Percentiles rank a stretch among this genome's conserved stretches.
phyloP scores from a whole-genome alignment of 1,140 invertebrate species.

The Zelostemma sp. region DNA sequence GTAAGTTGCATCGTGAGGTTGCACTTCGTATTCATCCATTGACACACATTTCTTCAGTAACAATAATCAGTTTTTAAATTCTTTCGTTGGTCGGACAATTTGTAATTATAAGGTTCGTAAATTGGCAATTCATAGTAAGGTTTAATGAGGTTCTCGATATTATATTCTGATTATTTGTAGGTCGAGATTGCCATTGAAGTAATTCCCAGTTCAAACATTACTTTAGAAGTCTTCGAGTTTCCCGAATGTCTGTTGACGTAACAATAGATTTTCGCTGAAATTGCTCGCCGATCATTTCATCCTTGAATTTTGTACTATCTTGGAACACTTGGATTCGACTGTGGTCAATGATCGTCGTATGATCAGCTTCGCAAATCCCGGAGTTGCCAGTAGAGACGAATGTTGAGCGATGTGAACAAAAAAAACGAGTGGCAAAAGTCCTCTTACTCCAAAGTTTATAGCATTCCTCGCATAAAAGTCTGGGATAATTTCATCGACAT shows the following conservation, averaged over 20 bases:
- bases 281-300: background rate
- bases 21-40: too few relatives aligned
- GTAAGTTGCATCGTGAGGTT: too few relatives aligned
- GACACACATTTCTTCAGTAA: too few relatives aligned
- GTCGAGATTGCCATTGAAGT: too few relatives aligned
- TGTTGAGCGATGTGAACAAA: slow-evolving; percentile 20
- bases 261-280: background rate
- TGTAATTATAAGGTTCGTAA: too few relatives aligned
- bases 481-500: slow-evolving; percentile 27
- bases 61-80: too few relatives aligned
- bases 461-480: slow-evolving; percentile 26
- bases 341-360: slow-evolving; percentile 19
- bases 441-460: slow-evolving; percentile 24
- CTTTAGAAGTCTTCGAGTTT: background rate
- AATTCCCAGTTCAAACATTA: too few relatives aligned
- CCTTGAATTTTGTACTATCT: slow-evolving; percentile 20
- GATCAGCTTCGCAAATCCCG: slow-evolving; percentile 5
- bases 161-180: too few relatives aligned
- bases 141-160: too few relatives aligned
- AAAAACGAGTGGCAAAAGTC: slow-evolving; percentile 1
- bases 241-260: background rate
- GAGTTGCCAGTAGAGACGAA: slow-evolving; percentile 15
- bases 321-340: slow-evolving; percentile 35
- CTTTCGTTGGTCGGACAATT: too few relatives aligned
- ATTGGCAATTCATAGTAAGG: too few relatives aligned